These are phyloP conservation scores for Pseudomyrmex sp. DNA, from an alignment of 1,140 invertebrate genomes.

Conservation along the genomic window DNA sequence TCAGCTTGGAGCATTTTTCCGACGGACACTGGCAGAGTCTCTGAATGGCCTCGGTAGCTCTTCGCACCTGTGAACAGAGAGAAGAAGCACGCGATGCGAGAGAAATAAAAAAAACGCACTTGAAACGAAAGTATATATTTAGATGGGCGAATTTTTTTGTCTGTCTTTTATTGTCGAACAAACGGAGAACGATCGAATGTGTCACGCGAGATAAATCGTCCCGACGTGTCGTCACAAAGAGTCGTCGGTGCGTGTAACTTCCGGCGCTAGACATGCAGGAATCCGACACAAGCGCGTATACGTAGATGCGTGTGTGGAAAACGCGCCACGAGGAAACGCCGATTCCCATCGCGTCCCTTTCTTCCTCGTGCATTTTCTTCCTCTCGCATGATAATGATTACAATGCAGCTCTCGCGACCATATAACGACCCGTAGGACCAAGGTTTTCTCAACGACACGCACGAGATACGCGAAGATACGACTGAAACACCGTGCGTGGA, in stretches of 20 bases:
- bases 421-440: slow-evolving; percentile 17
- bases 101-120: slow-evolving; percentile 5
- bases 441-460: slow-evolving; percentile 42
- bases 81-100: neutral
- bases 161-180: slow-evolving; percentile 10
- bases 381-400: slow-evolving; percentile 36
- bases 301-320: slow-evolving; percentile 61
- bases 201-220: slow-evolving; percentile 63
- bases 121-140: slow-evolving; percentile 32
- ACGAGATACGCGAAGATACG: slow-evolving; percentile 28
- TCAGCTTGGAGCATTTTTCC: slow-evolving; percentile 90
- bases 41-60: slow-evolving; percentile 89
- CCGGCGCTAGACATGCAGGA: slow-evolving; percentile 50
- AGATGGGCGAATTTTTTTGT: slow-evolving; percentile 7
- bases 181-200: slow-evolving; percentile 52
- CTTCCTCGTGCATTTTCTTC: neutral
- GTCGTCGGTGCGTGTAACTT: slow-evolving; percentile 39
- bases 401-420: slow-evolving; percentile 14
- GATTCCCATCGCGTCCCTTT: slow-evolving; percentile 46
- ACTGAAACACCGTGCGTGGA: neutral
- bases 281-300: slow-evolving; percentile 50
- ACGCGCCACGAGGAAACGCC: slow-evolving; percentile 35
- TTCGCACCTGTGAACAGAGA: slow-evolving; percentile 86
- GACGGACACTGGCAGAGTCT: slow-evolving; percentile 89
- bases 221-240: slow-evolving; percentile 24